A percentile compares a stretch with the other conserved stretches of the same genome.
Conservation (phyloP, 1,140 invertebrate genomes). For the Eubasilissa regina region DNA sequence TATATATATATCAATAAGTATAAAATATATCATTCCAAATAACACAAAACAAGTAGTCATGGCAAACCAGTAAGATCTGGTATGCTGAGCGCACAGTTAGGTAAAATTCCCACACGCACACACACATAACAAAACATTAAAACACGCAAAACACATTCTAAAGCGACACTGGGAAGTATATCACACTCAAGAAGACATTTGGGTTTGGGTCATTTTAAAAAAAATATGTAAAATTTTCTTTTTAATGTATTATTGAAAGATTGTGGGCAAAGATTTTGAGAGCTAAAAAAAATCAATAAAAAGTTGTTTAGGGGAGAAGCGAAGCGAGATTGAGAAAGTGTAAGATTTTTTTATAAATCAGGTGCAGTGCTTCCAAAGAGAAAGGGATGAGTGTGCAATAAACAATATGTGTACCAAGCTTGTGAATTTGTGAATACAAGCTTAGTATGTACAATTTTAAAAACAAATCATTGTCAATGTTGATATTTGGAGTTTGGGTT, state of each 20-base stretch:
- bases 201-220: too few species aligned
- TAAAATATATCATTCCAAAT: background rate
- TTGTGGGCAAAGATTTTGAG: too few species aligned
- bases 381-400: conserved; percentile 21
- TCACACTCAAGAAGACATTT: background rate
- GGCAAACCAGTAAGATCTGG: conserved; percentile 25
- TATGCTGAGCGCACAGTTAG: conserved; percentile 16
- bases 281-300: too few species aligned
- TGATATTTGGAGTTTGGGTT: too few species aligned
- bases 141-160: conserved; percentile 18
- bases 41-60: conserved; percentile 16
- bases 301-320: conserved; percentile 13
- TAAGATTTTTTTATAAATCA: conserved; percentile 32
- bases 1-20: too few species aligned
- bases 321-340: conserved; percentile 34
- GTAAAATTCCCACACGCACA: background rate
- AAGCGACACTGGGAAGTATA: conserved; percentile 36
- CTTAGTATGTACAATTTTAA: background rate
- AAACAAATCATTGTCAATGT: too few species aligned
- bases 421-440: conserved; percentile 17
- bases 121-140: conserved; percentile 5
- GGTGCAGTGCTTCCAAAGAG: conserved; percentile 37
- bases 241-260: too few species aligned
- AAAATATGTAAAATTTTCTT: too few species aligned
- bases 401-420: conserved; percentile 11